phyloP scores from a whole-genome alignment of 2,113 vertebrate genomes.

The Grallaria varia region DNA sequence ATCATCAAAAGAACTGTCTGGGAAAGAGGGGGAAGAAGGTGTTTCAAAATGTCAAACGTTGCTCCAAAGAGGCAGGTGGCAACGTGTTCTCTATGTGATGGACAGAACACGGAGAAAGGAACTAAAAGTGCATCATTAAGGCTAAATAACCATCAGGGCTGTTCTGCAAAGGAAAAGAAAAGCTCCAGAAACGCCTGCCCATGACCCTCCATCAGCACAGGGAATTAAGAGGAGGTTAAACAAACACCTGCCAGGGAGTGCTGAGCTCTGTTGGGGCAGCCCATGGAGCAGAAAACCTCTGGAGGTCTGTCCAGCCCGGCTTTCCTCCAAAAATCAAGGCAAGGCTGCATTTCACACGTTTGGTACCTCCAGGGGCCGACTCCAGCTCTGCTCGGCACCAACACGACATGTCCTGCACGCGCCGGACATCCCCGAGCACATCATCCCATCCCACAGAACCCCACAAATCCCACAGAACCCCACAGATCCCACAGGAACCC shows the following conservation, averaged over 20 bases:
- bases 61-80: not conserved
- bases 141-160: not conserved
- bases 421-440: too few species aligned
- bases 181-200: not conserved
- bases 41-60: not conserved
- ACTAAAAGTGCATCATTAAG: not conserved
- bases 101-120: not conserved
- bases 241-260: not conserved
- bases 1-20: not conserved
- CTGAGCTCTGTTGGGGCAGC: not conserved
- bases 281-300: not conserved
- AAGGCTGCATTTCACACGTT: too few species aligned
- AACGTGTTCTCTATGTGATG: not conserved
- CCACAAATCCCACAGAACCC: too few species aligned
- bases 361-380: too few species aligned
- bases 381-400: too few species aligned
- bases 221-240: not conserved
- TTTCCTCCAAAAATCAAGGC: too few species aligned
- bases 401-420: too few species aligned
- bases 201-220: not conserved
- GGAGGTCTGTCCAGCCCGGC: not conserved
- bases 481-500: too few species aligned
- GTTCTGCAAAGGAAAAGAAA: not conserved
- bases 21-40: not conserved
- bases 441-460: too few species aligned